Conservation (phyloP, 2,113 vertebrate genomes). For the Protobothrops mucrosquamatus region DNA sequence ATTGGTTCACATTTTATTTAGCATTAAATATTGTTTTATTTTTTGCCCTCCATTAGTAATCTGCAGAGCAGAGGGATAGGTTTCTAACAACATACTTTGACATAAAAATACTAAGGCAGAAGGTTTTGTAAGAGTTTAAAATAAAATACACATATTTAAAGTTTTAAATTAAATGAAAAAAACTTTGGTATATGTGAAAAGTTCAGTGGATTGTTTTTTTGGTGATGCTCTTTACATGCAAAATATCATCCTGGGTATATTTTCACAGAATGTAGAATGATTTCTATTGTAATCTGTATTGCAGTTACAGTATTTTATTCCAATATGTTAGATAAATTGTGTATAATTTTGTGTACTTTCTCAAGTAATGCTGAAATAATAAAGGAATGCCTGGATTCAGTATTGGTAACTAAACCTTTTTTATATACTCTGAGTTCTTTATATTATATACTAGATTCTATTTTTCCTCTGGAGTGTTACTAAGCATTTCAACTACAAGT, state of each 20-base stretch:
- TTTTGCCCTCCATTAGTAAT: not conserved
- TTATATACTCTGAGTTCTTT: slow-evolving; percentile 34
- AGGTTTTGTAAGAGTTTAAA: slow-evolving; percentile 33
- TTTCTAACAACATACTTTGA: slow-evolving; percentile 23
- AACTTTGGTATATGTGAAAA: slow-evolving; percentile 48
- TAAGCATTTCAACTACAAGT: slow-evolving; percentile 9
- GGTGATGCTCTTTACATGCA: slow-evolving; percentile 24
- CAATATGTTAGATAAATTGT: slow-evolving; percentile 33
- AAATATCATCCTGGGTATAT: slow-evolving; percentile 24
- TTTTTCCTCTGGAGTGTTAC: slow-evolving; percentile 13
- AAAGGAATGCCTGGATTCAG: slow-evolving; percentile 51
- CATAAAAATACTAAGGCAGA: slow-evolving; percentile 41
- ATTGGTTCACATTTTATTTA: slow-evolving; percentile 65
- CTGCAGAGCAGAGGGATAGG: slow-evolving; percentile 21
- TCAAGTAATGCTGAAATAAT: slow-evolving; percentile 53
- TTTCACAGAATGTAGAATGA: slow-evolving; percentile 25
- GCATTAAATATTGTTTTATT: slow-evolving; percentile 21
- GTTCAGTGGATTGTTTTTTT: slow-evolving; percentile 50
- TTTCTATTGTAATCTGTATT: slow-evolving; percentile 14
- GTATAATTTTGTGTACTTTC: slow-evolving; percentile 49
- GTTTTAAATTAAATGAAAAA: slow-evolving; percentile 31
- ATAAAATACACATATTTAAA: slow-evolving; percentile 29
- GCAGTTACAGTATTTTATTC: slow-evolving; percentile 31
- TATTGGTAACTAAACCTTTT: slow-evolving; percentile 46
- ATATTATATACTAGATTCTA: not conserved